These are phyloP conservation scores for Euphydryas editha DNA, from an alignment of 2,888 invertebrate genomes.

Conservation along the genomic window DNA sequence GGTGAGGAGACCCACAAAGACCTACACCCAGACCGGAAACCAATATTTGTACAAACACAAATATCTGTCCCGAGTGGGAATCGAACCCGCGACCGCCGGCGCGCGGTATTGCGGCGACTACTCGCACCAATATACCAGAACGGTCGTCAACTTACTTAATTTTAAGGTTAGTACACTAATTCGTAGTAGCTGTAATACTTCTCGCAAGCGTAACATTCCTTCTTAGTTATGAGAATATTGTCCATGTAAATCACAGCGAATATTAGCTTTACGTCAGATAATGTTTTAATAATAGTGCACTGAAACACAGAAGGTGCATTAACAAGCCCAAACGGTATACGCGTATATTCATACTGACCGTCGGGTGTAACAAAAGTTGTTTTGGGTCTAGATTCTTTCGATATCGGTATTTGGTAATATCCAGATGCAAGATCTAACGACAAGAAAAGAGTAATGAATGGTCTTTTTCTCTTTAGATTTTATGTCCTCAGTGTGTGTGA, in stretches of 20 bases:
- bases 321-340: constrained; percentile 6
- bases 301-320: constrained; percentile 12
- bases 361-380: constrained; percentile 3
- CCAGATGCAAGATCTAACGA: not conserved
- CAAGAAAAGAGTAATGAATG: not conserved
- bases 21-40: too few species aligned
- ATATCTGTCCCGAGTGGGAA: too few species aligned
- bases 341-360: constrained; percentile 6
- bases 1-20: too few species aligned
- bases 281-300: not conserved
- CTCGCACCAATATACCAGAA: too few species aligned
- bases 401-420: not conserved
- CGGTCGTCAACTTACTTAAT: too few species aligned
- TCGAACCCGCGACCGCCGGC: too few species aligned
- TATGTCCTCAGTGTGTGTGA: too few species aligned
- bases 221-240: not conserved
- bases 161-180: constrained; percentile 1
- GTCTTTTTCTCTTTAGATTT: too few species aligned
- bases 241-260: constrained; percentile 4
- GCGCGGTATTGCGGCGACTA: too few species aligned
- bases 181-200: constrained; percentile 1
- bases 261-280: not conserved
- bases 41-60: too few species aligned
- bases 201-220: constrained; percentile 12
- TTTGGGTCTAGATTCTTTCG: not conserved